Evolutionary conservation across 2,888 invertebrate species (phyloP).

Genomic region (Sphecodes monilicornis): DNA sequence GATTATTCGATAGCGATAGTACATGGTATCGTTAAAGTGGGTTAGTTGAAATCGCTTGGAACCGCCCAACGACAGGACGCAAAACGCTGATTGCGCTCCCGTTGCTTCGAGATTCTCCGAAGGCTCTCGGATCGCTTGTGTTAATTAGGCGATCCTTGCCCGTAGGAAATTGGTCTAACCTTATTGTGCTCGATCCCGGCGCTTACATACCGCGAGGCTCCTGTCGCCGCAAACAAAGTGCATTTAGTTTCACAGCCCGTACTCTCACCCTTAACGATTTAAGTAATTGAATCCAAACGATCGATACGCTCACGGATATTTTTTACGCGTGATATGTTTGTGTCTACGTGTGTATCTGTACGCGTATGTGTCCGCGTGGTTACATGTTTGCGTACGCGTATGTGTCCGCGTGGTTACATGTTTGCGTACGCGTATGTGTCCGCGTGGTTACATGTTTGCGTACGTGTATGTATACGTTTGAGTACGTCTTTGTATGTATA

Average conservation of each 20-base stretch:
- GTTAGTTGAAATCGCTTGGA: constrained; percentile 40
- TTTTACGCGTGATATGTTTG: constrained; percentile 63
- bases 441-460: not conserved
- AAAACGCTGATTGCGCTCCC: not conserved
- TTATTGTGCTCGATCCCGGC: constrained; percentile 26
- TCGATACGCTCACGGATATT: constrained; percentile 31
- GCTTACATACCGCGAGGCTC: constrained; percentile 11
- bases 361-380: not conserved
- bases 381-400: not conserved
- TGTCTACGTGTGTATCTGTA: constrained; percentile 11
- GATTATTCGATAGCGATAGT: constrained; percentile 55
- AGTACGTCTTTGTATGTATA: too few relatives aligned
- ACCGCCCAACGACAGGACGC: constrained; percentile 2
- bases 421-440: not conserved
- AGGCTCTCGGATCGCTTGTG: not conserved
- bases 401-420: not conserved
- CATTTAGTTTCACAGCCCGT: constrained; percentile 69
- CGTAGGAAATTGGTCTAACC: constrained; percentile 7
- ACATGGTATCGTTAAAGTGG: constrained; percentile 41
- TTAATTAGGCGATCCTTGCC: constrained; percentile 4
- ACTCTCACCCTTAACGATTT: constrained; percentile 61
- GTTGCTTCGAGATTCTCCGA: not conserved
- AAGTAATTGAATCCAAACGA: constrained; percentile 54
- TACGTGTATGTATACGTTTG: too few relatives aligned
- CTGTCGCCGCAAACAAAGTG: constrained; percentile 52